Base-by-base conservation (phyloP, 2,113 vertebrate species). In the Dinomys branickii region DNA sequence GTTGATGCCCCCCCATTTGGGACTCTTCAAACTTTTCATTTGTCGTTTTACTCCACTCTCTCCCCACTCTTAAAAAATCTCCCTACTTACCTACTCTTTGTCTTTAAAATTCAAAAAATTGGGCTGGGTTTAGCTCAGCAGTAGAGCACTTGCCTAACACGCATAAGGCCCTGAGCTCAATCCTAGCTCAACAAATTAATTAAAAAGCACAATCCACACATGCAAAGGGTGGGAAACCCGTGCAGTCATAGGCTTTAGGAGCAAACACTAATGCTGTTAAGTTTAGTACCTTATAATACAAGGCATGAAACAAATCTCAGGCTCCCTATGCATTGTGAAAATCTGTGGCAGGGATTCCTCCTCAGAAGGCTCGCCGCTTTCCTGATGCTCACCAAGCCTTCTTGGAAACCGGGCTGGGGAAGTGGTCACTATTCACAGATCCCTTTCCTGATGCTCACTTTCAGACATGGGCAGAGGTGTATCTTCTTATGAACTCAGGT, bases 251-350 rank as follows among this genome's bases (percentile, higher is more conserved):
- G 80, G 71, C 50, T 89, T 85, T 7, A 65, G 85, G 71, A 95
- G 78, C 65, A 94, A 94, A 97, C 47, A 63, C 38, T 14, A 80
- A 80, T 0, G 10, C 88, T 82, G 38, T 87, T 94, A 95, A 95
- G 94, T 91, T 95, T 93, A 96, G 96, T 65, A 69, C 22, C 77
- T 94, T 20, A 67, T 58, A 84, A 94, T 9, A 67, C 65, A 93
- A 97, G 54, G 78, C 84, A 54, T 81, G 95, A 50, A 85, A 78
- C 87, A 38, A 38, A 13, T 65, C 63, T 81, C 35, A 38, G 88
- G 67, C 14, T 33, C 73, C 56, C 82, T 54, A 35, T 22, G 7
- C 12, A 41, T 67, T 20, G 28, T 59, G 91, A 54, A 96, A n/a
- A 82, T 83, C 78, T 90, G n/a, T 28, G 11, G 54, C 0, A 1